Evolutionary conservation across 2,113 vertebrate genomes (phyloP).

Genomic region (Tetraodon nigroviridis): DNA sequence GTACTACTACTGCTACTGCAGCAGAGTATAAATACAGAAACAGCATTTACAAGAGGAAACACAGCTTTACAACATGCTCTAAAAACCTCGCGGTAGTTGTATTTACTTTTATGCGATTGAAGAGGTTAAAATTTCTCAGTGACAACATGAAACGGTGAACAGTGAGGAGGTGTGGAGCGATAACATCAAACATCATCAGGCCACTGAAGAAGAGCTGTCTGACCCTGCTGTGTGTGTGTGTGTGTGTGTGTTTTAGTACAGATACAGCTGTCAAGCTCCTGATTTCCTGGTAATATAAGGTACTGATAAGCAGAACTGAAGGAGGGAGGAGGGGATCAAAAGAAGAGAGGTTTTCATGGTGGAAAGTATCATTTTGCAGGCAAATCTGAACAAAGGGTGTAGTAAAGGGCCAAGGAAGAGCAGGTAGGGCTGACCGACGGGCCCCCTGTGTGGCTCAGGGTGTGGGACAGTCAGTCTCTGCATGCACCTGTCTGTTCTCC

Average conservation of each 20-base stretch:
- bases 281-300: constrained; percentile 51
- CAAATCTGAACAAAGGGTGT: not conserved
- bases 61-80: no score
- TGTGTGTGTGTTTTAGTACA: constrained; percentile 44
- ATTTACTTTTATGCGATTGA: no score
- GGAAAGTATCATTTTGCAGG: not conserved
- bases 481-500: no score
- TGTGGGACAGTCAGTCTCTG: no score
- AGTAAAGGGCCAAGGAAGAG: no score
- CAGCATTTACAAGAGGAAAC: no score
- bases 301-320: constrained; percentile 16
- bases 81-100: no score
- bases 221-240: no score
- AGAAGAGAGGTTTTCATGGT: not conserved
- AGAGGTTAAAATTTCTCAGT: not conserved
- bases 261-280: constrained; percentile 61
- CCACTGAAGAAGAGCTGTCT: constrained; percentile 53
- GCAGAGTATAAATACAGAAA: no score
- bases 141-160: constrained; percentile 10
- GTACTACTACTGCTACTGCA: no score
- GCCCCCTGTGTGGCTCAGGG: no score
- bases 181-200: constrained; percentile 57
- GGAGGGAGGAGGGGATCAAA: constrained; percentile 39
- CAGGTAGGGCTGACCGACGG: no score
- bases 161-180: constrained; percentile 30